Percentiles rank a stretch among this genome's conserved stretches.
Conservation (phyloP, 2,888 invertebrate genomes). For the Clusia tigrina region DNA sequence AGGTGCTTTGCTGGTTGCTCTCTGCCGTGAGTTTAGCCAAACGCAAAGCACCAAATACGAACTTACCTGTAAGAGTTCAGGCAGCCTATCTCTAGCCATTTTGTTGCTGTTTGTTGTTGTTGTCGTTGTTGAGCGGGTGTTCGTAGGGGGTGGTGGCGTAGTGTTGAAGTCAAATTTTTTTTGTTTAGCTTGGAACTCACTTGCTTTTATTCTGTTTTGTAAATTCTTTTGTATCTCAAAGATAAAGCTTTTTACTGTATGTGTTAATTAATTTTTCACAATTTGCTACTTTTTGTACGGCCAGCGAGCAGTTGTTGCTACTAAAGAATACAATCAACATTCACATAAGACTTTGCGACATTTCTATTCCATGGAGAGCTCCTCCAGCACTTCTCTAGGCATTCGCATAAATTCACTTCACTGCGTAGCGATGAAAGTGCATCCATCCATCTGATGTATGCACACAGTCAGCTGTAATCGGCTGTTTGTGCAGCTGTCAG, state of each 20-base stretch:
- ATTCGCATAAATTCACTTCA: background rate
- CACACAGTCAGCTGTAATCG: background rate
- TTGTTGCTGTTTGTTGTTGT: constrained; percentile 26
- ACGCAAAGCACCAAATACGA: constrained; percentile 8
- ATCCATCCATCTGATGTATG: background rate
- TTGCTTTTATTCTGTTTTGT: constrained; percentile 8
- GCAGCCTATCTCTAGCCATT: constrained; percentile 61
- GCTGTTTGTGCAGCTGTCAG: background rate
- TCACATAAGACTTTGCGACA: background rate
- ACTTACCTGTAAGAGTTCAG: constrained; percentile 61
- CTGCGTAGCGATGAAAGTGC: background rate
- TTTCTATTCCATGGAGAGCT: background rate
- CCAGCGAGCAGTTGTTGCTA: background rate
- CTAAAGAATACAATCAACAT: background rate
- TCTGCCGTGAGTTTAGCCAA: background rate
- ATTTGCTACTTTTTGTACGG: background rate
- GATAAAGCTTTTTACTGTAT: background rate
- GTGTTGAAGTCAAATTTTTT: constrained; percentile 6
- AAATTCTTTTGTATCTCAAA: background rate
- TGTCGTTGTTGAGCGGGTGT: constrained; percentile 23
- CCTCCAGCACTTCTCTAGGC: background rate
- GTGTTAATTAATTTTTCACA: constrained; percentile 8
- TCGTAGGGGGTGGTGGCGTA: constrained; percentile 13
- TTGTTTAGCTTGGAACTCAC: background rate
- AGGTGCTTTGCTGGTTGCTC: background rate